These are phyloP conservation scores for Enteromius viviparus DNA, from an alignment of 2,797 vertebrate species.

Conservation along the genomic window DNA sequence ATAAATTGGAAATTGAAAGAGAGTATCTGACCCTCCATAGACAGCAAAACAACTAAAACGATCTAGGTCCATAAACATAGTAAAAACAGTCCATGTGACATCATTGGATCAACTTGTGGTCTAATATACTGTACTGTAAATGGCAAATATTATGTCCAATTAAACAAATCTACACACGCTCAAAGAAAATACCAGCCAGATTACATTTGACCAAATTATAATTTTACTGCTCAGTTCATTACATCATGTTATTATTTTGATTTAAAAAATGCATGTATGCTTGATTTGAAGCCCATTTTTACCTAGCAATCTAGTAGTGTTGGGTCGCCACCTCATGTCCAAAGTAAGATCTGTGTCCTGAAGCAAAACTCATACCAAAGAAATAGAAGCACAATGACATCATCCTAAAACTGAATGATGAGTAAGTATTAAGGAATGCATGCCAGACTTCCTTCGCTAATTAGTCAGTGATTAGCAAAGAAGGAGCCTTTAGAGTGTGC, in stretches of 20 bases:
- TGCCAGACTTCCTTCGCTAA: conserved; percentile 38
- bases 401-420: neutral
- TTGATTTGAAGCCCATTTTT: neutral
- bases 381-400: conserved; percentile 22
- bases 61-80: no score
- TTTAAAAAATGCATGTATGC: neutral
- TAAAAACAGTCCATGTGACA: no score
- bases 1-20: no score
- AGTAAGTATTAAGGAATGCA: conserved; percentile 27
- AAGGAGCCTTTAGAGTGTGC: conserved; percentile 23
- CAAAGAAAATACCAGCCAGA: neutral
- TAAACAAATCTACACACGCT: neutral
- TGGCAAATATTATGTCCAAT: neutral
- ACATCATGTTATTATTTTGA: neutral
- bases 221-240: neutral
- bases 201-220: neutral
- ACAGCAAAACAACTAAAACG: no score
- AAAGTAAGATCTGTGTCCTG: neutral
- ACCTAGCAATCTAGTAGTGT: neutral
- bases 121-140: no score
- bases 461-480: conserved; percentile 39
- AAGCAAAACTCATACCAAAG: conserved; percentile 1
- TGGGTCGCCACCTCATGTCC: neutral
- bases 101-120: no score
- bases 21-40: no score